A percentile compares a stretch with the other conserved stretches of the same genome.
These are phyloP conservation scores for Liposcelis brunnea DNA, from an alignment of 2,888 invertebrate genomes.

Conservation along the genomic window DNA sequence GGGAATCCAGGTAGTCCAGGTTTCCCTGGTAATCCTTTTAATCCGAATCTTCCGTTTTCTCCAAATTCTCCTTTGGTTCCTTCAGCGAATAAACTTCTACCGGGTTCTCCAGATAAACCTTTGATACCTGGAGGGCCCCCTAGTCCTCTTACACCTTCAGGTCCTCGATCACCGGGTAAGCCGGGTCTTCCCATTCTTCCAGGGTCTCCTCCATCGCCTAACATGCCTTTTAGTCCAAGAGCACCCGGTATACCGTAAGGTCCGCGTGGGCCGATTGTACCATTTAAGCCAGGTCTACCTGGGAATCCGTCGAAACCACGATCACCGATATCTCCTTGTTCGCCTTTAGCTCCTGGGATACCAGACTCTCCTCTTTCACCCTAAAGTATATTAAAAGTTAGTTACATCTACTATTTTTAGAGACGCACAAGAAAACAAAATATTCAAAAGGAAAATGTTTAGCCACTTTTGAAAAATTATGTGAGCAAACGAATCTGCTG, in stretches of 20 bases:
- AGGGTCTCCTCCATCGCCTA: slow-evolving; percentile 2
- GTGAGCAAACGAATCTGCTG: too few relatives aligned
- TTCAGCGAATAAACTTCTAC: not conserved
- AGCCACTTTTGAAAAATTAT: slow-evolving; percentile 14
- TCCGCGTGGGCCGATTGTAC: slow-evolving; percentile 32
- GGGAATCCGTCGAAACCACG: slow-evolving; percentile 20
- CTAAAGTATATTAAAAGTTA: not conserved
- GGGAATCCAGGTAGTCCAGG: not conserved
- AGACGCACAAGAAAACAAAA: too few relatives aligned
- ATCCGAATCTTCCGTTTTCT: not conserved
- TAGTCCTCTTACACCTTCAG: slow-evolving; percentile 29
- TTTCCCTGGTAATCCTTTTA: not conserved
- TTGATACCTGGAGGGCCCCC: slow-evolving; percentile 20
- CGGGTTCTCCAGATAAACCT: slow-evolving; percentile 2
- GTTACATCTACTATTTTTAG: not conserved
- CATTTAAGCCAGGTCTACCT: slow-evolving; percentile 69
- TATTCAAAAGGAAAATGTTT: slow-evolving; percentile 1
- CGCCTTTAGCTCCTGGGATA: slow-evolving; percentile 5
- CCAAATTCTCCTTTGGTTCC: not conserved
- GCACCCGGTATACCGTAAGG: slow-evolving; percentile 55
- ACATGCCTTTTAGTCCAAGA: not conserved
- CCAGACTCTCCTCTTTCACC: slow-evolving; percentile 9
- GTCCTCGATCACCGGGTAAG: slow-evolving; percentile 26
- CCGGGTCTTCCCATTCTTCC: slow-evolving; percentile 1
- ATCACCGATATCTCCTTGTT: slow-evolving; percentile 1